Conservation (phyloP, 2,888 invertebrate species). For the Heliconius aoede region DNA sequence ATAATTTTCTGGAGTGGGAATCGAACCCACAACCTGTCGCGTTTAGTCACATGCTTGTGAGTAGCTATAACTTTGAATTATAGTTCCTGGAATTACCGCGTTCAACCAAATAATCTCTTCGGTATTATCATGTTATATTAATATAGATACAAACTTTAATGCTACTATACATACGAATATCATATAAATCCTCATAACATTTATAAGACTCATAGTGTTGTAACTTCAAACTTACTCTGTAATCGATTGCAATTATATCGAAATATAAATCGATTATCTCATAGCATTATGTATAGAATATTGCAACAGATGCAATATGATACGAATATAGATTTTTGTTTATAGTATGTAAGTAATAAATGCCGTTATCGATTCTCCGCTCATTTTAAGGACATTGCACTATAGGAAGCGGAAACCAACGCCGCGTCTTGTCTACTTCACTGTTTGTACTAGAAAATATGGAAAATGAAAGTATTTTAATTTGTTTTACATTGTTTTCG, state of each 20-base stretch:
- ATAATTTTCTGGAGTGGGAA: background rate
- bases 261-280: conserved; percentile 9
- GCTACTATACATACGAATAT: background rate
- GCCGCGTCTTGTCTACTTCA: too few species aligned
- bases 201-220: background rate
- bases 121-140: too few species aligned
- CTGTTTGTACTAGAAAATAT: too few species aligned
- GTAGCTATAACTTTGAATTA: background rate
- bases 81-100: background rate
- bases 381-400: too few species aligned
- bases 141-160: background rate
- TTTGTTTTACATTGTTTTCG: too few species aligned
- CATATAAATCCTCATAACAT: background rate
- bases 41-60: too few species aligned
- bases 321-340: background rate
- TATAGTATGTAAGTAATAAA: background rate
- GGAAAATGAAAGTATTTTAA: too few species aligned
- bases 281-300: background rate
- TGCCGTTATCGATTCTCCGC: too few species aligned
- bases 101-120: too few species aligned
- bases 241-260: background rate
- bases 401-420: too few species aligned
- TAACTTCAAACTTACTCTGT: background rate
- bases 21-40: too few species aligned
- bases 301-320: background rate